These are phyloP conservation scores for Poecilia latipinna DNA, from an alignment of 2,113 vertebrate genomes.

Conservation along the genomic window DNA sequence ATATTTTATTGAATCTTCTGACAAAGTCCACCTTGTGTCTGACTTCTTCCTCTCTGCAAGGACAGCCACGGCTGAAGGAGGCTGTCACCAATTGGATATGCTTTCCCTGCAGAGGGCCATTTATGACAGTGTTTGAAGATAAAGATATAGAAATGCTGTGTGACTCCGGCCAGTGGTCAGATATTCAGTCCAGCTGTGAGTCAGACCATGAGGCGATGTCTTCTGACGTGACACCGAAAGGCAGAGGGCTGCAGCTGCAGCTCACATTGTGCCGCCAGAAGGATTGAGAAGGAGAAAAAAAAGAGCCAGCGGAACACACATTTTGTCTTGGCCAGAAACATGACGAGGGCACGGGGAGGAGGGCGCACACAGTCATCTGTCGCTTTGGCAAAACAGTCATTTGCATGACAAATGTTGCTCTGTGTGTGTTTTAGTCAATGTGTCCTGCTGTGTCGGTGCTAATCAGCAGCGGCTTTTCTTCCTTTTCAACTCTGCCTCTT, in stretches of 20 bases:
- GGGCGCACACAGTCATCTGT: constrained; percentile 48
- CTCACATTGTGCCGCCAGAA: constrained; percentile 2
- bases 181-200: constrained; percentile 20
- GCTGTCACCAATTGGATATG: constrained; percentile 17
- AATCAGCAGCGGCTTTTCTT: constrained; percentile 14
- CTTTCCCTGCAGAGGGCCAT: not conserved
- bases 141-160: not conserved
- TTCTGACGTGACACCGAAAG: constrained; percentile 47
- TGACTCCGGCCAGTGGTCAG: constrained; percentile 9
- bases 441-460: constrained; percentile 1
- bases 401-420: constrained; percentile 56
- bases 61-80: constrained; percentile 43
- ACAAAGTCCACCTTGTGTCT: not conserved
- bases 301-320: not conserved
- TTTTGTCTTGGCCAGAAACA: constrained; percentile 11
- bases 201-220: constrained; percentile 54
- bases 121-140: constrained; percentile 10
- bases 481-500: not conserved
- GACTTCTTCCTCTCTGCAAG: constrained; percentile 34
- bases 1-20: too few species aligned
- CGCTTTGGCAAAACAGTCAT: constrained; percentile 48
- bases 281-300: not conserved
- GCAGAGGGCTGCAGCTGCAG: constrained; percentile 39
- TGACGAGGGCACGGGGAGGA: constrained; percentile 1
- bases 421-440: constrained; percentile 27